Evolutionary conservation across 2,888 invertebrate species (phyloP).

Genomic region (Schizotus pectinicornis): DNA sequence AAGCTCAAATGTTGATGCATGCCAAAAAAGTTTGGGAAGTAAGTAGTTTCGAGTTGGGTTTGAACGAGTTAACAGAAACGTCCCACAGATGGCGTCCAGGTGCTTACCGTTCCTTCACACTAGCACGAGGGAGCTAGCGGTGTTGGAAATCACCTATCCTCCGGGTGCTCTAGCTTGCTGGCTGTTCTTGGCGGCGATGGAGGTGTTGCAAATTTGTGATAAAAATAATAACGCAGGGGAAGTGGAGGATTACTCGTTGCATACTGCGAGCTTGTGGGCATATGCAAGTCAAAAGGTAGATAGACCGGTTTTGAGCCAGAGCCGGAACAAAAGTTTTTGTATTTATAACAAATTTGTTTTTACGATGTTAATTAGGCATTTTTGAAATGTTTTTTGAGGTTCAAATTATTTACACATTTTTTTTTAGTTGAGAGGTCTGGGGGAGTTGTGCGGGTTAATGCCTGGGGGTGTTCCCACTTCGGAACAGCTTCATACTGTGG

Average conservation of each 20-base stretch:
- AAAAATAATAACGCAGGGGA: conserved; percentile 70
- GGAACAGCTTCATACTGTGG: conserved; percentile 88
- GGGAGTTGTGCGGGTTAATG: conserved; percentile 88
- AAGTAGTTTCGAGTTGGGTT: conserved; percentile 40
- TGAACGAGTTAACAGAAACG: neutral
- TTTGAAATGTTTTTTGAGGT: neutral
- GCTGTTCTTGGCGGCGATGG: conserved; percentile 90
- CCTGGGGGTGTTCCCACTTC: conserved; percentile 83
- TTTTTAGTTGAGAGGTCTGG: conserved; percentile 78
- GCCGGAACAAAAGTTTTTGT: too few species aligned
- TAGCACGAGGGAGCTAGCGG: conserved; percentile 81
- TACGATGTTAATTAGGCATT: neutral
- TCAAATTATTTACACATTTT: neutral
- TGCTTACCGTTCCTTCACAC: conserved; percentile 90
- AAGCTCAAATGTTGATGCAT: conserved; percentile 82
- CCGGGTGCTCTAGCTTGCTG: conserved; percentile 89
- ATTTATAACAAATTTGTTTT: neutral
- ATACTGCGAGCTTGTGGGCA: conserved; percentile 87
- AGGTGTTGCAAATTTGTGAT: conserved; percentile 82
- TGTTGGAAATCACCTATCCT: conserved; percentile 79
- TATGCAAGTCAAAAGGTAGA: conserved; percentile 71
- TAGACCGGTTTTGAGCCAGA: neutral
- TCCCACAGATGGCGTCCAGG: conserved; percentile 79
- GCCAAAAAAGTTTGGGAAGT: conserved; percentile 83
- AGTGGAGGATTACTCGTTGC: conserved; percentile 78